A percentile compares a stretch with the other conserved stretches of the same genome.
phyloP scores from a whole-genome alignment of 2,797 vertebrate genomes.

The Yasuhikotakia modesta region DNA sequence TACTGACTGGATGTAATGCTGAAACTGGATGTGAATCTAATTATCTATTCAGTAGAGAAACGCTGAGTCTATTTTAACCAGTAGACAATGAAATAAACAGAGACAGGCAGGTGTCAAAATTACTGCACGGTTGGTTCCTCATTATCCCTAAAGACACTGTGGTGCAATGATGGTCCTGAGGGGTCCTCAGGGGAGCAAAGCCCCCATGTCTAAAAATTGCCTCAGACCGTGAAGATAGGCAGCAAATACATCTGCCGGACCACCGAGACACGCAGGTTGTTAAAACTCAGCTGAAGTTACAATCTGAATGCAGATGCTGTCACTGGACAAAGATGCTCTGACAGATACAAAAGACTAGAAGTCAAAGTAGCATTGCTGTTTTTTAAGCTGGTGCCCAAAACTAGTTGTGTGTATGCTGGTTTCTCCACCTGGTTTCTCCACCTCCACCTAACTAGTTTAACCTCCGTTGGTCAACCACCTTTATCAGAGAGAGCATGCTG shows the following conservation, averaged over 20 bases:
- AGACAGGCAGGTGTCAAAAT: constrained; percentile 54
- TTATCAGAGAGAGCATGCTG: too few species aligned
- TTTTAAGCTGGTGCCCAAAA: not conserved
- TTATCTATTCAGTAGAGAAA: constrained; percentile 25
- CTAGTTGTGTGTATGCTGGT: not conserved
- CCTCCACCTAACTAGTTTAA: too few species aligned
- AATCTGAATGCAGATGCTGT: not conserved
- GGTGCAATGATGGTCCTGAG: constrained; percentile 34
- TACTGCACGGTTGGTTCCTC: constrained; percentile 40
- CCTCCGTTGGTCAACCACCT: too few species aligned
- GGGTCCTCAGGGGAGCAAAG: constrained; percentile 38
- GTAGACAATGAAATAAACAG: constrained; percentile 26
- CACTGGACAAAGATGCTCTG: not conserved
- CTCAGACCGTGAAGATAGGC: constrained; percentile 25
- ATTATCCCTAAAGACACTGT: constrained; percentile 46
- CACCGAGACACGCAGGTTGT: constrained; percentile 8
- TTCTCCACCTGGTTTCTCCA: too few species aligned
- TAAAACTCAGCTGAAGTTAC: constrained; percentile 5
- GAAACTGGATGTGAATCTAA: constrained; percentile 11
- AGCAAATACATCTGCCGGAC: constrained; percentile 24
- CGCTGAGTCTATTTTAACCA: constrained; percentile 35
- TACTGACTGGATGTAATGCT: not conserved
- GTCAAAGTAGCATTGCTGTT: not conserved
- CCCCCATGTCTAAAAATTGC: constrained; percentile 34
- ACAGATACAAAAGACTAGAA: not conserved